Evolutionary conservation across 2,888 invertebrate species (phyloP).

Genomic region (Ornithoptera priamus): DNA sequence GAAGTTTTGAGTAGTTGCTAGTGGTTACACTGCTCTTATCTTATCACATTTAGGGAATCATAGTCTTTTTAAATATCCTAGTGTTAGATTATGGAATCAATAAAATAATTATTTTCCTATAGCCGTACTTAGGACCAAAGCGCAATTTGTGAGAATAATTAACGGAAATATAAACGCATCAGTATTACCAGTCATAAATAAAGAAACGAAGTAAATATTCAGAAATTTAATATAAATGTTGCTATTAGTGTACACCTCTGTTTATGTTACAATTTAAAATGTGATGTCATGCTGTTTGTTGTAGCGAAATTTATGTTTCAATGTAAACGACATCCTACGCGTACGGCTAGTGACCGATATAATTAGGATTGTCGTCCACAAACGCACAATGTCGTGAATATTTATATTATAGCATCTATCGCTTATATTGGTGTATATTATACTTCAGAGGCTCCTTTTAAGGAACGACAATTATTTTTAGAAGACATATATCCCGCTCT

Average conservation of each 20-base stretch:
- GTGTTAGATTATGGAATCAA: too few relatives aligned
- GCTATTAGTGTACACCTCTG: neutral
- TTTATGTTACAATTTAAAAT: conserved; percentile 12
- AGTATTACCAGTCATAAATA: neutral
- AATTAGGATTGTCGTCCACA: conserved; percentile 15
- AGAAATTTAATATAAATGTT: neutral
- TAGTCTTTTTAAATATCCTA: too few relatives aligned
- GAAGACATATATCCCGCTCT: too few relatives aligned
- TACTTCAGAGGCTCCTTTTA: neutral
- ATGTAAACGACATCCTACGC: conserved; percentile 29
- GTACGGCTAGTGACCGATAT: conserved; percentile 26
- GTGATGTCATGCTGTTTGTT: conserved; percentile 26
- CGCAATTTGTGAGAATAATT: too few relatives aligned
- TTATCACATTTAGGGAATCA: too few relatives aligned
- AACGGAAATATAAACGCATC: too few relatives aligned
- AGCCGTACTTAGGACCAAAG: too few relatives aligned
- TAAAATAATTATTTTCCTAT: too few relatives aligned
- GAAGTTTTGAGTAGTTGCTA: too few relatives aligned
- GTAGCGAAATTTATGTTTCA: conserved; percentile 27
- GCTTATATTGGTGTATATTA: neutral
- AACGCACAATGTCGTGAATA: neutral
- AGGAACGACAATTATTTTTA: too few relatives aligned
- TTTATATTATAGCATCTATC: neutral
- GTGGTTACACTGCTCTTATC: too few relatives aligned
- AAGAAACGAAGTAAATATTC: neutral